Evolutionary conservation across 2,113 vertebrate genomes (phyloP), one percentile per base, ranked within the genome.

Genomic region (Lamprologus ornatipinnis): DNA sequence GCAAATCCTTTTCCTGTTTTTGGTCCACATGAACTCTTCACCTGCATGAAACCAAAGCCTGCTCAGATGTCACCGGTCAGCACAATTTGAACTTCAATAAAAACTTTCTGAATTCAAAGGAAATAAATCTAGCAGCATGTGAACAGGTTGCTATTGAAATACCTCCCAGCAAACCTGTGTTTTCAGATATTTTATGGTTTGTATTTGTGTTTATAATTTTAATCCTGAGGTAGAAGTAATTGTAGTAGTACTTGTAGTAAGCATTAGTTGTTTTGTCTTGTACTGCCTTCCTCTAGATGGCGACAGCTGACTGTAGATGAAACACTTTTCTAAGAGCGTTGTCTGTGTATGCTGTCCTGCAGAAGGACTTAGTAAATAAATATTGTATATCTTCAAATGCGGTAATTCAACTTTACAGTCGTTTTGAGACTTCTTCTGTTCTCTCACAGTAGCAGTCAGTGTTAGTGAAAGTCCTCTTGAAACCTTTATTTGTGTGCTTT

Each of bases 271-370:
- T 23, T 73, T 40, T 49, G 28, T 42, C 55, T 83, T 45, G 4
- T 11, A 6, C 47, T 70, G 7, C 6, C 42, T 3, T 79, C 93
- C 95, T 65, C 83, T 78, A 95, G 95, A 87, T 89, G 95, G 93
- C 31, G 57, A 60, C 82, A 83, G 35, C 28, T 75, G 49, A 35
- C 83, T 33, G 7, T 33, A 55, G 35, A 49, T 79, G 3, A 51
- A 63, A 70, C n/a, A 78, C 70, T n/a, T 31, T 78, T 49, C 42
- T 49, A 47, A 75, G 70, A 19, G 9, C 6, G 3, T 6, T 51
- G 31, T 10, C 8, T 65, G 35, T 26, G 37, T 23, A 17, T 55
- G 31, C 79, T 85, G 26, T 6, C 23, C 4, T 17, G 35, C 9
- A 15, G 33, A 68, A 6, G 10, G 45, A 83, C 42, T 33, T 3